Evolutionary conservation across 2,797 vertebrate genomes (phyloP).

Genomic region (Tiaroga cobitis): DNA sequence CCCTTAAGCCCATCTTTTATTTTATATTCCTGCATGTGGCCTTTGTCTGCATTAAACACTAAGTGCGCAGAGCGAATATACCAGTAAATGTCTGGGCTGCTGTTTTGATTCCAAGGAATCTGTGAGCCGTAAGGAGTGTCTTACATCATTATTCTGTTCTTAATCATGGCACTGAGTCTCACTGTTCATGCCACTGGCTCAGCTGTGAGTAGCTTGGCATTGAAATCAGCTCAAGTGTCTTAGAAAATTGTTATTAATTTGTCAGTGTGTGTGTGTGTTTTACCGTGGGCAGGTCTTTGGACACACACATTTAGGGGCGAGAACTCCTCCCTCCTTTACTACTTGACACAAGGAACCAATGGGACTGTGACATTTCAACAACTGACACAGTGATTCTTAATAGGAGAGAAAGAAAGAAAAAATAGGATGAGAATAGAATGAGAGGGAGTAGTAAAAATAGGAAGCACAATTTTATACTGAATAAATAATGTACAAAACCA

Average conservation of each 20-base stretch:
- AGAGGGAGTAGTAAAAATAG: neutral
- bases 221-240: constrained; percentile 23
- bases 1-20: neutral
- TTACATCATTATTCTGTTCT: constrained; percentile 23
- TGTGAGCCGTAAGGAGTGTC: constrained; percentile 7
- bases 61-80: neutral
- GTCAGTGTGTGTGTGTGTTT: constrained; percentile 7
- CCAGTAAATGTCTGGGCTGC: constrained; percentile 8
- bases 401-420: neutral
- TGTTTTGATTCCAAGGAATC: constrained; percentile 35
- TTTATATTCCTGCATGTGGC: neutral
- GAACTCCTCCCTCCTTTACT: constrained; percentile 63
- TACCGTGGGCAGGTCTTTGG: constrained; percentile 72
- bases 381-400: constrained; percentile 71
- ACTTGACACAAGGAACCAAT: constrained; percentile 72
- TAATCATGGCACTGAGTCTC: neutral
- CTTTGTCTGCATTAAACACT: constrained; percentile 14
- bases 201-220: neutral
- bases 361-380: constrained; percentile 73
- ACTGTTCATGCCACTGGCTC: constrained; percentile 16
- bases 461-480: neutral
- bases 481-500: neutral
- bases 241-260: neutral
- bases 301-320: constrained; percentile 69
- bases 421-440: neutral